A percentile compares a stretch with the other conserved stretches of the same genome.
phyloP scores from a whole-genome alignment of 2,113 vertebrate genomes.

The Damaliscus lunatus region DNA sequence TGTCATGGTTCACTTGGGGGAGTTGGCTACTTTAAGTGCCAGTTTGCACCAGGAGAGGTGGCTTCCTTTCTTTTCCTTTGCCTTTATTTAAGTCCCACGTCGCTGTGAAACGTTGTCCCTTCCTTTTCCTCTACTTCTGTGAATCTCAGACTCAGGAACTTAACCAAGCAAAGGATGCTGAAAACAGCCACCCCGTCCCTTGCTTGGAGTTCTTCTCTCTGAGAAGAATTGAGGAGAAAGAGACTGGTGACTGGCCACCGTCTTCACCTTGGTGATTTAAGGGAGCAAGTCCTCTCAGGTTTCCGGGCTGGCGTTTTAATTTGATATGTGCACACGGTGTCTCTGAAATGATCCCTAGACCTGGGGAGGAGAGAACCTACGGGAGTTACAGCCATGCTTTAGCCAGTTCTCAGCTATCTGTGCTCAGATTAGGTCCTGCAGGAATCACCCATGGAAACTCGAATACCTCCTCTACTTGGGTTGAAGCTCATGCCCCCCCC shows the following conservation, averaged over 20 bases:
- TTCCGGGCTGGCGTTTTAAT: background rate
- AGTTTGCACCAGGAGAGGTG: fast-evolving
- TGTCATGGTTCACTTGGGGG: fast-evolving
- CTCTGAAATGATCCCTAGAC: background rate
- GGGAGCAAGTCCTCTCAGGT: background rate
- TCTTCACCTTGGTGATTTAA: background rate
- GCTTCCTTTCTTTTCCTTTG: background rate
- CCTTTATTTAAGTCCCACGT: fast-evolving
- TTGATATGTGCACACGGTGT: fast-evolving
- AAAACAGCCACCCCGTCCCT: background rate
- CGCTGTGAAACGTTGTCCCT: fast-evolving
- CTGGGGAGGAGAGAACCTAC: background rate
- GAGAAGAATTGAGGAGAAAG: background rate
- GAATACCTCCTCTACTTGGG: background rate
- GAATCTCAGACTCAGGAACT: background rate
- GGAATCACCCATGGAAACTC: background rate
- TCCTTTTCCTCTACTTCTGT: no score
- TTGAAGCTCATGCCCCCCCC: background rate
- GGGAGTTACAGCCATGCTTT: fast-evolving
- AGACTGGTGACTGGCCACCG: background rate
- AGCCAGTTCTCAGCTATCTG: background rate
- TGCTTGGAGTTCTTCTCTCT: background rate
- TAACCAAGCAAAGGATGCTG: constrained; percentile 1
- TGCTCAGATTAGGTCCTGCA: background rate
- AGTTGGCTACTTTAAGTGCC: background rate